phyloP scores from a whole-genome alignment of 92 coral and sea anemone genomes.

The Isaurus tuberculatus region DNA sequence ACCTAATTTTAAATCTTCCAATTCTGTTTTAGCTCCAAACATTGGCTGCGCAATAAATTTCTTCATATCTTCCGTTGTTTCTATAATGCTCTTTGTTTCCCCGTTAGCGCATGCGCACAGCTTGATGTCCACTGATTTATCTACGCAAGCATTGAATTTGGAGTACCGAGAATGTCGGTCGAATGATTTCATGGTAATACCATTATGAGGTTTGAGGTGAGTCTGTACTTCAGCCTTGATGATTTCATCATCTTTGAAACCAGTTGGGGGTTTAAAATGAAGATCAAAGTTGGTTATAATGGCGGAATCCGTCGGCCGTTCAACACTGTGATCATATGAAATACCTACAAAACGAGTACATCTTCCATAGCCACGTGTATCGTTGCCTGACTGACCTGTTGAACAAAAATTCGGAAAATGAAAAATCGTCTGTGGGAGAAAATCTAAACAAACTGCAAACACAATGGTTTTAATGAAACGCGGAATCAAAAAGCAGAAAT shows the following conservation, averaged over 20 bases:
- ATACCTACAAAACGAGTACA: conserved; percentile 36
- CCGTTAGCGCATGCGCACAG: conserved; percentile 35
- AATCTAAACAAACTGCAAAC: no score
- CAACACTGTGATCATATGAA: conserved; percentile 34
- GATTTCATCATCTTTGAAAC: conserved; percentile 29
- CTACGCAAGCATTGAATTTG: conserved; percentile 23
- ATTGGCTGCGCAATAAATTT: conserved; percentile 12
- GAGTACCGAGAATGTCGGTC: conserved; percentile 35
- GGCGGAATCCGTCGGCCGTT: conserved; percentile 16
- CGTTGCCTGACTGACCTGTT: conserved; percentile 21
- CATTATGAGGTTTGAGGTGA: conserved; percentile 10
- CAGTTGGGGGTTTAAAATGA: conserved; percentile 18
- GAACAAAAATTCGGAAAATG: background rate
- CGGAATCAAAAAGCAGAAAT: no score
- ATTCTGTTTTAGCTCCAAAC: conserved; percentile 55
- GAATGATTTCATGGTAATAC: conserved; percentile 37
- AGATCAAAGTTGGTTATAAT: conserved; percentile 25
- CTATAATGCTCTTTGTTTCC: conserved; percentile 4
- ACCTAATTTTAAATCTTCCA: conserved; percentile 46
- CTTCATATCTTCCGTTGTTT: conserved; percentile 33
- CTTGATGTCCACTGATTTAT: conserved; percentile 16
- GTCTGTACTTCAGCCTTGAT: conserved; percentile 22
- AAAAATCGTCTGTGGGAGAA: background rate
- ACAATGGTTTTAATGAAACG: no score
- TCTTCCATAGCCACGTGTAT: conserved; percentile 39